phyloP scores from a whole-genome alignment of 2,888 invertebrate species.

The Platynereis dumerilii region DNA sequence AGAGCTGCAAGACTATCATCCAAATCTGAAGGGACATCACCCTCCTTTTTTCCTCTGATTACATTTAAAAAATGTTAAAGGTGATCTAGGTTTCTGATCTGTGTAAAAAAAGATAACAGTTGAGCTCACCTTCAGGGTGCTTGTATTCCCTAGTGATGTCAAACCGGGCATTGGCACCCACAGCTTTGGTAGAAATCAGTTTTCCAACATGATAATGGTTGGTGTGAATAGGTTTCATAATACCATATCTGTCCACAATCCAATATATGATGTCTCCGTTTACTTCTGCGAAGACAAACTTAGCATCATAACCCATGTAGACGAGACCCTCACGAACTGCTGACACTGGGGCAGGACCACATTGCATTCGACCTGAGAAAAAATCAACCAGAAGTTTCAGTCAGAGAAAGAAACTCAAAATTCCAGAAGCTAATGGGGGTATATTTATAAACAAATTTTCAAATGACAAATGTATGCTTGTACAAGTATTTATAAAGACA shows the following conservation, averaged over 20 bases:
- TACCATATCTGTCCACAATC: constrained; percentile 37
- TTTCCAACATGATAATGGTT: constrained; percentile 41
- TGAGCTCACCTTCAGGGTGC: constrained; percentile 46
- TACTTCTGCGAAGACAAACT: constrained; percentile 56
- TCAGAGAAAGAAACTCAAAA: neutral
- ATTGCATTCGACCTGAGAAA: constrained; percentile 50
- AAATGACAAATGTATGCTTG: constrained; percentile 18
- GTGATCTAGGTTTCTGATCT: too few species aligned
- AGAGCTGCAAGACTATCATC: too few species aligned
- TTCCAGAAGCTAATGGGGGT: neutral
- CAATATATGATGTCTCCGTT: constrained; percentile 53
- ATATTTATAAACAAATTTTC: neutral
- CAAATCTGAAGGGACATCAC: too few species aligned
- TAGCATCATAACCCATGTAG: constrained; percentile 51
- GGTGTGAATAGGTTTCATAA: neutral
- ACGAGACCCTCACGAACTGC: constrained; percentile 51
- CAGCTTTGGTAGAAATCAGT: constrained; percentile 52
- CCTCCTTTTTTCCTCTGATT: too few species aligned
- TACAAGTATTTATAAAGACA: constrained; percentile 24
- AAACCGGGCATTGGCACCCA: constrained; percentile 41
- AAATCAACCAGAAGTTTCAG: neutral
- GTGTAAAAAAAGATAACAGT: too few species aligned
- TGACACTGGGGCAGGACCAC: constrained; percentile 54
- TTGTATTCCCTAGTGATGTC: constrained; percentile 55
- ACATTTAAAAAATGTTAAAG: too few species aligned